Base-by-base conservation (phyloP, 23 tunicate species). In the Styela clava region DNA sequence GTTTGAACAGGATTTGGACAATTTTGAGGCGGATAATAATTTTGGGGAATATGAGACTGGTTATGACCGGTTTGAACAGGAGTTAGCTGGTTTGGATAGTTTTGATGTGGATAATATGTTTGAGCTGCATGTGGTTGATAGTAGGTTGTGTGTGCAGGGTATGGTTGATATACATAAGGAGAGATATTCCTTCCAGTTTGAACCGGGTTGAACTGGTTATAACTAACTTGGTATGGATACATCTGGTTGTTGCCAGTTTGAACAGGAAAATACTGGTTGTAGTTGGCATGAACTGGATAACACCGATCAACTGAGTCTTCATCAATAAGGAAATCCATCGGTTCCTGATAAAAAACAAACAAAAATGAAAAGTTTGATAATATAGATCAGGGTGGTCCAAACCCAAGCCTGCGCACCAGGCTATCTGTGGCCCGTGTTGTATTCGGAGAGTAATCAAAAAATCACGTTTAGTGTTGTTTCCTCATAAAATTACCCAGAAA, bases 301-400 rank as follows among this genome's bases (percentile, higher is more conserved):
- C 71, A 67, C 71, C 30, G 31, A 22, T 67, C 71, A 27, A 67
- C 31, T 18, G 71, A 67, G 22, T 67, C 71, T 67, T 67, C 71
- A 27, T 67, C 71, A 67, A 67, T 67, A 16, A 67, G 31, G 22
- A 67, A 67, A 1, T 67, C 71, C 31, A 67, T 25, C 16, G 71
- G 71, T 25, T 25, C 71, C 71, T 67, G 24, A 25, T 18, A 67
- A 16, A 5, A 12, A 44, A 44, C 56, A 44, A 44, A 61, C 64
- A 61, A 61, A 22, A 61, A 21, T 61, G 64, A 61, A 61, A 23
- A 61, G 64, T 21, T 61, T 61, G n/a, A 61, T 23, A 21, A 61
- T 0, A 0, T 21, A 23, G n/a, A 61, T 61, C n/a, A 22, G n/a
- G n/a, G n/a, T n/a, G n/a, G n/a, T n/a, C n/a, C n/a, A n/a, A n/a